These are phyloP conservation scores for Passerina amoena DNA, from an alignment of 2,113 vertebrate species.

Conservation along the genomic window DNA sequence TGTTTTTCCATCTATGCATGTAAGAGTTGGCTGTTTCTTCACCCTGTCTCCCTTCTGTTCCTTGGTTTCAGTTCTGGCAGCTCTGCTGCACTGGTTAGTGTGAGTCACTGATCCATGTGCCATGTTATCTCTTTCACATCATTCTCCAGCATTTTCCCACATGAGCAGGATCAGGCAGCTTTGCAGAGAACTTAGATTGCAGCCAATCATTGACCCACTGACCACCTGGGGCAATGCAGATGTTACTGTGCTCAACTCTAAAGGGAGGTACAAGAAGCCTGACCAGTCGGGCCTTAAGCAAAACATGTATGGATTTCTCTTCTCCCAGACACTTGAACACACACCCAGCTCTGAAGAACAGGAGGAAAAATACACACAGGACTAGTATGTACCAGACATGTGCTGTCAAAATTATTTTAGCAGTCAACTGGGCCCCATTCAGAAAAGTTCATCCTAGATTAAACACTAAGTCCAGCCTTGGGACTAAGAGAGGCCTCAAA, in stretches of 20 bases:
- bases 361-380: neutral
- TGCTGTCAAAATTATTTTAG: neutral
- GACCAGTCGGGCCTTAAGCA: neutral
- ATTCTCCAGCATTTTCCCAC: neutral
- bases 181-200: neutral
- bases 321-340: neutral
- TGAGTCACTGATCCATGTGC: conserved; percentile 30
- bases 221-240: neutral
- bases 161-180: neutral
- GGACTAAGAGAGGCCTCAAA: neutral
- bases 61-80: neutral
- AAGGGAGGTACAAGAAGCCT: neutral
- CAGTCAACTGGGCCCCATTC: neutral
- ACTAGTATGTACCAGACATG: neutral
- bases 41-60: neutral
- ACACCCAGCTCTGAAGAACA: neutral
- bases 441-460: neutral
- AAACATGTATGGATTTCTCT: neutral
- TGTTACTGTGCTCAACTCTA: neutral
- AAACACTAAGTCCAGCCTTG: neutral
- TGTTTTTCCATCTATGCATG: neutral
- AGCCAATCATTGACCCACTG: neutral
- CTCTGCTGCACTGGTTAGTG: neutral
- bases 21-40: neutral
- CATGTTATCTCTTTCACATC: neutral